Conservation (phyloP, 2,888 invertebrate species). For the Asteroscopus sphinx region DNA sequence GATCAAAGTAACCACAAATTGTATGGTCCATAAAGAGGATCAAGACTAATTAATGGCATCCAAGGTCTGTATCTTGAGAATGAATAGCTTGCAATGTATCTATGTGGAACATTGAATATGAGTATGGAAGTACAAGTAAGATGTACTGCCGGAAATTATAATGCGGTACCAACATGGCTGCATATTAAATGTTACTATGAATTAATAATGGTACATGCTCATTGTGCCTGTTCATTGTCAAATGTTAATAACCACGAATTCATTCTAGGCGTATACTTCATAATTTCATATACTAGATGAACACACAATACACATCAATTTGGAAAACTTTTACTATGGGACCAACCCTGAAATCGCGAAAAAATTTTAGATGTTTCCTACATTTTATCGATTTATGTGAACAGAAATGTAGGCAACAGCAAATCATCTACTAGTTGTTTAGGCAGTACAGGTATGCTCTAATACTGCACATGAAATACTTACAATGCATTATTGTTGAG, state of each 20-base stretch:
- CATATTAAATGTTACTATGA: conserved; percentile 7
- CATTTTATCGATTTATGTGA: too few relatives aligned
- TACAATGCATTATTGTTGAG: too few relatives aligned
- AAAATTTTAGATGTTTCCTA: too few relatives aligned
- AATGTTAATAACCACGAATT: not conserved
- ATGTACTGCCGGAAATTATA: conserved; percentile 45
- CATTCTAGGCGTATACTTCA: not conserved
- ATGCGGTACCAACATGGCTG: conserved; percentile 16
- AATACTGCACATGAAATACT: too few relatives aligned
- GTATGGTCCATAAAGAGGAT: conserved; percentile 9
- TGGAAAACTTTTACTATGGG: too few relatives aligned
- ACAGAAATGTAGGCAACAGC: too few relatives aligned
- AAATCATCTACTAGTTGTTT: too few relatives aligned
- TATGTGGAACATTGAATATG: conserved; percentile 4
- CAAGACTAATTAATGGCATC: conserved; percentile 21
- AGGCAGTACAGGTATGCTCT: too few relatives aligned
- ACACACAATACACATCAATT: too few relatives aligned
- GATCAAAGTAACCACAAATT: conserved; percentile 35
- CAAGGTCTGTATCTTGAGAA: conserved; percentile 11
- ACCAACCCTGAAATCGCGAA: too few relatives aligned
- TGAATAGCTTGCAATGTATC: not conserved
- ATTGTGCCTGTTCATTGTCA: conserved; percentile 5
- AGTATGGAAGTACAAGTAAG: not conserved
- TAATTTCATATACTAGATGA: too few relatives aligned
- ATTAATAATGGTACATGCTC: conserved; percentile 13